Conservation (phyloP, 2,113 vertebrate genomes). For the Gallinago undulata region DNA sequence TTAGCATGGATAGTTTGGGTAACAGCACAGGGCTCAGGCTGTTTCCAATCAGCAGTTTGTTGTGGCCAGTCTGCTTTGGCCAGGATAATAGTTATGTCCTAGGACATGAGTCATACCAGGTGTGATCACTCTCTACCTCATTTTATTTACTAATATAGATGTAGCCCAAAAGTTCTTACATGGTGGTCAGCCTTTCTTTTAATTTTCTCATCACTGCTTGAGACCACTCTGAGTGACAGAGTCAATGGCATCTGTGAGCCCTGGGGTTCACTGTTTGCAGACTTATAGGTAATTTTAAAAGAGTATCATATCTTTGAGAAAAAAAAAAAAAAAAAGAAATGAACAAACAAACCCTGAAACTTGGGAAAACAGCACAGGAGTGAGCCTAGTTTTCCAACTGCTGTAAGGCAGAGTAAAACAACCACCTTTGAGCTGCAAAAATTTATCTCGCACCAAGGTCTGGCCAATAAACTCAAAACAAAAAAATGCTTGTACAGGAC, state of each 20-base stretch:
- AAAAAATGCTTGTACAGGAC: not conserved
- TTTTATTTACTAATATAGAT: not conserved
- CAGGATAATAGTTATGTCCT: not conserved
- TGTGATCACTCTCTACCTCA: not conserved
- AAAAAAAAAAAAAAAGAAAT: not conserved
- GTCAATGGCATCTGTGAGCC: not conserved
- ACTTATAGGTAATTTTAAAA: not conserved
- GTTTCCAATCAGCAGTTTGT: not conserved
- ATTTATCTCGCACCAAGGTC: not conserved
- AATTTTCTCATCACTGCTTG: not conserved
- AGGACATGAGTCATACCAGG: not conserved
- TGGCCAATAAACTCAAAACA: not conserved
- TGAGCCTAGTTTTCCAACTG: not conserved
- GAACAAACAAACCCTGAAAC: not conserved
- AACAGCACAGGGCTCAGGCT: rapidly evolving
- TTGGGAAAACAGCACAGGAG: not conserved
- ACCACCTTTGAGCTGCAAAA: not conserved
- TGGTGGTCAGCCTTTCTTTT: not conserved
- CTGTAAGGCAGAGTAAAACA: not conserved
- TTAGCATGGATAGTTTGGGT: not conserved
- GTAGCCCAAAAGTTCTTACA: not conserved
- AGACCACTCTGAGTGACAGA: not conserved
- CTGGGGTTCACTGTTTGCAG: not conserved
- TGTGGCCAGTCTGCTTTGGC: not conserved
- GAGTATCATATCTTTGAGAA: not conserved